Evolutionary conservation across 1,140 invertebrate genomes (phyloP), one percentile per base, ranked within the genome.

Genomic region (Atopsyche davidsoni): DNA sequence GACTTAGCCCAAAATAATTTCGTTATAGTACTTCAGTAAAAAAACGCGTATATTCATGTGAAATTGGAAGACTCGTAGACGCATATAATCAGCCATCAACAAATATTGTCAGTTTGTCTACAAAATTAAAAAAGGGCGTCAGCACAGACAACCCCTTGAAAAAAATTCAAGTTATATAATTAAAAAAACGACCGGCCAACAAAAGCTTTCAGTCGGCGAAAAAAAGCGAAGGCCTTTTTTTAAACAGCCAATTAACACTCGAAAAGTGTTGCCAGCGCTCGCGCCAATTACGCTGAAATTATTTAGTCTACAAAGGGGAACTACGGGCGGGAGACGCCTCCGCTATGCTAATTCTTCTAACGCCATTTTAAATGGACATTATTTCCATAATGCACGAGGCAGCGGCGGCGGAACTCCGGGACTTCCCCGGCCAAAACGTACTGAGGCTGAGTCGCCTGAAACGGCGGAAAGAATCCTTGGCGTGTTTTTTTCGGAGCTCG

Each of bases 311-410:
- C 35, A 41, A 18, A 13, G 18, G 23, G 19, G 17, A 42, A n/a
- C 22, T 21, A 35, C n/a, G 28, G 14, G 21, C 6, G 22, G 31
- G 31, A 34, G 32, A 34, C 40, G 18, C 14, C 4, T n/a, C 31
- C 40, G 48, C 35, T 57, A 57, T 57, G 55, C 41, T 44, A 57
- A 57, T 57, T 46, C 24, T 40, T n/a, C 53, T 55, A 55, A 55
- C 49, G 53, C 49, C 50, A 46, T 57, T 57, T 57, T 57, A 57
- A 57, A 51, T 42, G 52, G 51, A 49, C 50, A 57, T 57, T 57
- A 57, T 57, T 57, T 52, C 55, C 53, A 56, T 56, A 56, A 56
- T 56, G 46, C 36, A 23, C 34, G 22, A 40, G 34, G 36, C 36
- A 35, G 46, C 35, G 45, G 46, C 48, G 13, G n/a, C n/a, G n/a